Evolutionary conservation across 2,888 invertebrate genomes (phyloP).

Genomic region (Mystacides longicornis): DNA sequence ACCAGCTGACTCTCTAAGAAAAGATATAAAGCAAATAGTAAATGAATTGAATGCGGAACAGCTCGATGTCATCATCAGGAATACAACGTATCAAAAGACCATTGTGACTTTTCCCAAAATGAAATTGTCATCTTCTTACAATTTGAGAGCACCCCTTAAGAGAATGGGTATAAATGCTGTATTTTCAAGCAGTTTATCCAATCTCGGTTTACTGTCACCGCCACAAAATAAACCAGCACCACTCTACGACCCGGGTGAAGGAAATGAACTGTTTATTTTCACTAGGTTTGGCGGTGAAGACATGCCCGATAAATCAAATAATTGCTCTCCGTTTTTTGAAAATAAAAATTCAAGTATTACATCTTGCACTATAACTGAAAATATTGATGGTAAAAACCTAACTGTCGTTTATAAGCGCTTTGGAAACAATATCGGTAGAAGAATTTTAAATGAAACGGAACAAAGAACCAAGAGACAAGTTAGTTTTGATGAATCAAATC

Average conservation of each 20-base stretch:
- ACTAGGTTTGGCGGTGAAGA: constrained; percentile 25
- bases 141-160: constrained; percentile 49
- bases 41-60: constrained; percentile 40
- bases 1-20: constrained; percentile 44
- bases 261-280: constrained; percentile 24
- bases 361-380: constrained; percentile 18
- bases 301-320: neutral
- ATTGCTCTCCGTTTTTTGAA: constrained; percentile 16
- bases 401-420: constrained; percentile 32
- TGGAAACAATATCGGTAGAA: constrained; percentile 32
- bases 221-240: constrained; percentile 31
- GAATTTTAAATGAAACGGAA: constrained; percentile 30
- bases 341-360: constrained; percentile 4
- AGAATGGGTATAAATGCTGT: constrained; percentile 54
- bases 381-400: constrained; percentile 21
- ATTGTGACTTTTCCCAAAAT: constrained; percentile 64
- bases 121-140: constrained; percentile 54
- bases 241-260: constrained; percentile 24
- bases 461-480: constrained; percentile 10
- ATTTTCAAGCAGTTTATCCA: constrained; percentile 54
- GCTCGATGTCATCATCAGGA: constrained; percentile 44
- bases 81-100: constrained; percentile 41
- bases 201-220: constrained; percentile 58
- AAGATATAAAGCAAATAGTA: constrained; percentile 44
- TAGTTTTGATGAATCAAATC: constrained; percentile 36